phyloP scores from a whole-genome alignment of 2,888 invertebrate species.

The Stegophylla sp. region DNA sequence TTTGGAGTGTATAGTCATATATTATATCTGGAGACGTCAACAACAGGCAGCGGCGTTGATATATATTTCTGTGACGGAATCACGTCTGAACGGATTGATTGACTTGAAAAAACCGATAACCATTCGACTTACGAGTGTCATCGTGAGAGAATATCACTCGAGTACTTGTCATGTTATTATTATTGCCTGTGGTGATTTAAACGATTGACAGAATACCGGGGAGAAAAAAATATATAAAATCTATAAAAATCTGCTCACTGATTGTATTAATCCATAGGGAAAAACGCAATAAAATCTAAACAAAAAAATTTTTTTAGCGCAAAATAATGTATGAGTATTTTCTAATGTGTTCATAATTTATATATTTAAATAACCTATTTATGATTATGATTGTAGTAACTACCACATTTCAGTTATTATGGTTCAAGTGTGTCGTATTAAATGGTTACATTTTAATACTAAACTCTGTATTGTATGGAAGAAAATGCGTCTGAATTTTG shows the following conservation, averaged over 20 bases:
- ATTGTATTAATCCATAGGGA: neutral
- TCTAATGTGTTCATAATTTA: no score
- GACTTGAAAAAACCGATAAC: conserved; percentile 24
- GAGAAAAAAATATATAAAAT: neutral
- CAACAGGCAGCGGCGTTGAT: conserved; percentile 10
- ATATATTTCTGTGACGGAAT: conserved; percentile 30
- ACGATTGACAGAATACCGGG: neutral
- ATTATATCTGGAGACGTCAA: conserved; percentile 2
- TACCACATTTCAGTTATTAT: neutral
- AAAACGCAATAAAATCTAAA: neutral
- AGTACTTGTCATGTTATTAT: conserved; percentile 46
- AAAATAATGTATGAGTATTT: no score
- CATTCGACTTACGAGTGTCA: conserved; percentile 44
- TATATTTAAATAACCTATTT: no score
- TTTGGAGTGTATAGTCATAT: conserved; percentile 40
- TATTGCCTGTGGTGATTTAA: conserved; percentile 3
- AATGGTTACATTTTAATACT: no score
- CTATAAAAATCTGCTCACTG: neutral
- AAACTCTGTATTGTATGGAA: no score
- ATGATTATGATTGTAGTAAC: no score
- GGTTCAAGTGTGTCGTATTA: neutral
- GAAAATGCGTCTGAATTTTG: no score
- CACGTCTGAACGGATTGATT: conserved; percentile 44
- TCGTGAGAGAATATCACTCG: conserved; percentile 39
- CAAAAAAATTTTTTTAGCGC: neutral